Base-by-base conservation (phyloP, 2,888 invertebrate genomes). In the Caenorhabditis sinica region DNA sequence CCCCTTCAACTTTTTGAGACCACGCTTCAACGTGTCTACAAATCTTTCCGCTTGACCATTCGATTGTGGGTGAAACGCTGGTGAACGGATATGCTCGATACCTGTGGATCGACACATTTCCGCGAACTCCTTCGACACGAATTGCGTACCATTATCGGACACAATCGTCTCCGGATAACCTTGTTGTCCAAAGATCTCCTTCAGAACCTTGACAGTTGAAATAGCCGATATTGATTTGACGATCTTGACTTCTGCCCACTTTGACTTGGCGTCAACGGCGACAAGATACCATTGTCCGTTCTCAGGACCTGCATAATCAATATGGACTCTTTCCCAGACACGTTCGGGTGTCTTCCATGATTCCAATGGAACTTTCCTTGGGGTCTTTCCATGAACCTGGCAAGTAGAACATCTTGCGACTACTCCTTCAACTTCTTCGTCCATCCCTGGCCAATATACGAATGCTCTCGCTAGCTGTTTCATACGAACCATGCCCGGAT, bases 371-470 rank as follows among this genome's bases (percentile, higher is more conserved):
- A 28, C 49, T 53, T 87, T 85, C 20, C 9, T 17, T 9, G 83
- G 80, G 0, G 5, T n/a, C 30, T 82, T 79, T 6, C 53, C 51
- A 9, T 56, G 63, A 13, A 30, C 30, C 11, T 56, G 91, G 71
- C 90, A 91, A n/a, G 23, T 65, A 11, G 28, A 15, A 76, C 91
- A 92, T 6, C 49, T 33, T 15, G 74, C 69, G 0, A 84, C 88
- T 13, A 40, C 28, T 15, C n/a, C 15, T 17, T 45, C 45, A 8
- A 45, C 45, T 36, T 45, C 45, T 13, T 45, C 45, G 17, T 45
- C 45, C 17, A 45, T 45, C 17, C 17, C 3, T 4, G 45, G 45
- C 45, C 45, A 45, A 45, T 45, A 45, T 4, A 45, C 45, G 15
- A 45, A 45, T 17, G 9, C n/a, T n/a, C n/a, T n/a, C n/a, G n/a